Evolutionary conservation across 2,113 vertebrate species (phyloP).

Genomic region (Polypterus bichir): DNA sequence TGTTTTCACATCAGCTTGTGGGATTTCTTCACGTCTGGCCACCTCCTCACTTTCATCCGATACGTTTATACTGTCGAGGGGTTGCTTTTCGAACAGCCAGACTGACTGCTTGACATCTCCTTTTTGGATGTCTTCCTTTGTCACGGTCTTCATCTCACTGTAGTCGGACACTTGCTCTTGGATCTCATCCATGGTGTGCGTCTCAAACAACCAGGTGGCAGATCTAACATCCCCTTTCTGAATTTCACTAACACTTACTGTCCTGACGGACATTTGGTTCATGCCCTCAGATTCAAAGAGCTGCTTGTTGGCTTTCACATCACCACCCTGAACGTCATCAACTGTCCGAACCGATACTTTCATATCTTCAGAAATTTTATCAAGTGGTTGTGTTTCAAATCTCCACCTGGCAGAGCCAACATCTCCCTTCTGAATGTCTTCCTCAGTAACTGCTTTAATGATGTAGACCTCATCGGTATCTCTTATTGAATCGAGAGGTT

Average conservation of each 20-base stretch:
- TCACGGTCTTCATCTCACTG: slow-evolving; percentile 58
- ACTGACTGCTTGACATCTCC: slow-evolving; percentile 76
- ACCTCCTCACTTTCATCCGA: slow-evolving; percentile 36
- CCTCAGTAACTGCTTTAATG: slow-evolving; percentile 76
- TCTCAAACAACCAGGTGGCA: slow-evolving; percentile 83
- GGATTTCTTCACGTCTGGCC: slow-evolving; percentile 55
- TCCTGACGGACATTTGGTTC: slow-evolving; percentile 46
- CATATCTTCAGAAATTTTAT: slow-evolving; percentile 59
- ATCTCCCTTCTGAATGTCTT: slow-evolving; percentile 75
- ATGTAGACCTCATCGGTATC: slow-evolving; percentile 67
- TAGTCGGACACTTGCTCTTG: slow-evolving; percentile 64
- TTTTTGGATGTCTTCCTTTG: slow-evolving; percentile 60
- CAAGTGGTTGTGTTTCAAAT: slow-evolving; percentile 81
- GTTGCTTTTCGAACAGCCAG: slow-evolving; percentile 82
- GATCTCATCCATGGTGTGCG: slow-evolving; percentile 68
- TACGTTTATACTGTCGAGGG: slow-evolving; percentile 67
- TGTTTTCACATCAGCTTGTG: slow-evolving; percentile 70
- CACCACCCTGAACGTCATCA: slow-evolving; percentile 59
- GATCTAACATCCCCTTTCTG: slow-evolving; percentile 73
- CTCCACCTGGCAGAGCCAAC: slow-evolving; percentile 70
- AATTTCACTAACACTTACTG: slow-evolving; percentile 75
- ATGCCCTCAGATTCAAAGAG: slow-evolving; percentile 56
- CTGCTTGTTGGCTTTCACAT: slow-evolving; percentile 61
- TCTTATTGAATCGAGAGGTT: slow-evolving; percentile 72
- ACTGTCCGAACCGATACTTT: slow-evolving; percentile 50